Evolutionary conservation across 2,888 invertebrate genomes (phyloP).

Genomic region (Cremastobaeus sp.): DNA sequence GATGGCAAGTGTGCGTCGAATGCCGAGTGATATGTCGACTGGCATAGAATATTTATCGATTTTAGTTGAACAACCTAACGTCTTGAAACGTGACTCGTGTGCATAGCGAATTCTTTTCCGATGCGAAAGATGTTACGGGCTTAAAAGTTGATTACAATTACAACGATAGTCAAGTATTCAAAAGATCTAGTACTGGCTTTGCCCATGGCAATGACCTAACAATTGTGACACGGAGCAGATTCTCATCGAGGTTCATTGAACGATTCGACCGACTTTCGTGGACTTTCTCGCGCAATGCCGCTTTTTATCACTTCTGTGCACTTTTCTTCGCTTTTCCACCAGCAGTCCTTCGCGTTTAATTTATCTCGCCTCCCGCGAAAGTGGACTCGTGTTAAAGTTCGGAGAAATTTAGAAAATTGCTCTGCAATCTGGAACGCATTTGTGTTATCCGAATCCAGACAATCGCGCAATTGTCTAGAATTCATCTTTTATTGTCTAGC

Average conservation of each 20-base stretch:
- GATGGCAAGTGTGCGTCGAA: no score
- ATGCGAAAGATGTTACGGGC: conserved; percentile 6
- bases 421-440: no score
- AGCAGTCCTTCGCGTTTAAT: not conserved
- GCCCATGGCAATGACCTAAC: conserved; percentile 66
- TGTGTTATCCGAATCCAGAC: no score
- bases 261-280: conserved; percentile 73
- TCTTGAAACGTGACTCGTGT: conserved; percentile 25
- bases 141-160: conserved; percentile 22
- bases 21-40: no score
- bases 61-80: conserved; percentile 22
- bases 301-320: not conserved
- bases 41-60: conserved; percentile 1
- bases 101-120: conserved; percentile 36
- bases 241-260: conserved; percentile 60
- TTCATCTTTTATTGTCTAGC: no score
- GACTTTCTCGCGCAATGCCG: conserved; percentile 66
- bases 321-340: not conserved
- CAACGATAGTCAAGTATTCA: conserved; percentile 21
- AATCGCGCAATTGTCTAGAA: no score
- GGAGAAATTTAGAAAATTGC: no score
- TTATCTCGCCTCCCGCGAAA: no score
- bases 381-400: no score
- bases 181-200: conserved; percentile 67
- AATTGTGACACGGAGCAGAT: conserved; percentile 35